These are phyloP conservation scores for Lacerta bilineata DNA, from an alignment of 2,797 vertebrate genomes.

Conservation along the genomic window DNA sequence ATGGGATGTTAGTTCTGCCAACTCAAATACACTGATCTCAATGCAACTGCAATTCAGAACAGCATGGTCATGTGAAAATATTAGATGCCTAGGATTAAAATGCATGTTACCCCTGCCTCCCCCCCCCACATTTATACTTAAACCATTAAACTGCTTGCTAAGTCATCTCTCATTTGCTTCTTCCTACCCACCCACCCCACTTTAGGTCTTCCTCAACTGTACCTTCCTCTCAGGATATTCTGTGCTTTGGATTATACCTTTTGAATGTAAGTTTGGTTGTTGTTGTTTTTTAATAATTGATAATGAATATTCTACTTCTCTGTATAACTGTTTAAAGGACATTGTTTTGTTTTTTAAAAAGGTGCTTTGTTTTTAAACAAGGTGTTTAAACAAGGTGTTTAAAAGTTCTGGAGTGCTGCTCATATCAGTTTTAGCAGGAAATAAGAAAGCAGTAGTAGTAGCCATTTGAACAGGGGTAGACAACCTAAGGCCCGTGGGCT, in stretches of 20 bases:
- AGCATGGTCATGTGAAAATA: not conserved
- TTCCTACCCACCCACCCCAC: too few relatives aligned
- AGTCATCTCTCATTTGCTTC: too few relatives aligned
- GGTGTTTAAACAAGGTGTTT: too few relatives aligned
- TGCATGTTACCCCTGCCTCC: not conserved
- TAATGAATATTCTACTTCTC: not conserved
- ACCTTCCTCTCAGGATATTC: not conserved
- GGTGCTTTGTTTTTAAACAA: not conserved
- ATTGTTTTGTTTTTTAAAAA: not conserved
- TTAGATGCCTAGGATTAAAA: not conserved
- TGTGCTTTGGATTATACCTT: not conserved
- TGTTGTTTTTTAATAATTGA: not conserved
- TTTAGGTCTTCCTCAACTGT: not conserved
- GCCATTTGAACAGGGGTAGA: too few relatives aligned
- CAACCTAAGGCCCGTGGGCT: too few relatives aligned
- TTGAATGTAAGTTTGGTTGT: not conserved
- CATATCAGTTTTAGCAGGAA: too few relatives aligned
- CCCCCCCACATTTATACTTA: not conserved
- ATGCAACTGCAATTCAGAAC: not conserved
- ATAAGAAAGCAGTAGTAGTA: too few relatives aligned
- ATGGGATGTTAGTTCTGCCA: not conserved
- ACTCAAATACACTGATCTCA: not conserved
- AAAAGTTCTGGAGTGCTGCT: too few relatives aligned
- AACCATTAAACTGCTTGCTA: not conserved
- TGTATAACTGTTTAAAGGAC: not conserved